Conservation (phyloP, 2,888 invertebrate species). For the Aradus depressus region DNA sequence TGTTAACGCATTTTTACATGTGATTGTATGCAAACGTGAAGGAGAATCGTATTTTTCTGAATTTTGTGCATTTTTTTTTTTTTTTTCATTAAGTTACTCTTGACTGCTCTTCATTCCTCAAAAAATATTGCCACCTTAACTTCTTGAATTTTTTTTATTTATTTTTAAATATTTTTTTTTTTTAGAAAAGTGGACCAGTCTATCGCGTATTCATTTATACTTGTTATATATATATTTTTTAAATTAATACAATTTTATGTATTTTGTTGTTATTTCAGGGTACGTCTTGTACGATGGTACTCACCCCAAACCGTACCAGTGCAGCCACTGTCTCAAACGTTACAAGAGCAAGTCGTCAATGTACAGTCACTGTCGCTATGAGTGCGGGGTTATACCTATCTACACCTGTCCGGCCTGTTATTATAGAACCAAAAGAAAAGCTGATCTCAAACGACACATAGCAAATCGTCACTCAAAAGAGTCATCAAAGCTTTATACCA, state of each 20-base stretch:
- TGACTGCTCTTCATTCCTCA: too few relatives aligned
- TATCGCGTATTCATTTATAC: too few relatives aligned
- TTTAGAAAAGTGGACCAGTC: too few relatives aligned
- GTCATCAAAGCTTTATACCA: too few relatives aligned
- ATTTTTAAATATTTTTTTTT: neutral
- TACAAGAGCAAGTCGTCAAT: slow-evolving; percentile 12
- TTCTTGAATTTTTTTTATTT: too few relatives aligned
- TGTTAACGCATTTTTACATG: too few relatives aligned
- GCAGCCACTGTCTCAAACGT: slow-evolving; percentile 9
- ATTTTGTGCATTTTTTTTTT: too few relatives aligned
- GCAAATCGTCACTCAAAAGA: slow-evolving; percentile 28
- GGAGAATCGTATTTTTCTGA: too few relatives aligned
- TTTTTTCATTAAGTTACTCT: too few relatives aligned
- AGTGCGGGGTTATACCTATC: slow-evolving; percentile 38
- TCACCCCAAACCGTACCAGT: neutral
- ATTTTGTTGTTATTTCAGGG: neutral
- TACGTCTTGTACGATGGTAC: neutral
- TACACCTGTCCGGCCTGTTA: slow-evolving; percentile 37
- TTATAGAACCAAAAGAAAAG: slow-evolving; percentile 36
- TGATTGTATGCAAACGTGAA: too few relatives aligned
- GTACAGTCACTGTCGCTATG: slow-evolving; percentile 30
- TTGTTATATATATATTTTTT: neutral
- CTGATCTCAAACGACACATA: slow-evolving; percentile 35
- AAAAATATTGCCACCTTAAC: too few relatives aligned
- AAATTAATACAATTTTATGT: neutral